These are phyloP conservation scores for Spilogale gracilis DNA, from an alignment of 2,113 vertebrate species.

Conservation along the genomic window DNA sequence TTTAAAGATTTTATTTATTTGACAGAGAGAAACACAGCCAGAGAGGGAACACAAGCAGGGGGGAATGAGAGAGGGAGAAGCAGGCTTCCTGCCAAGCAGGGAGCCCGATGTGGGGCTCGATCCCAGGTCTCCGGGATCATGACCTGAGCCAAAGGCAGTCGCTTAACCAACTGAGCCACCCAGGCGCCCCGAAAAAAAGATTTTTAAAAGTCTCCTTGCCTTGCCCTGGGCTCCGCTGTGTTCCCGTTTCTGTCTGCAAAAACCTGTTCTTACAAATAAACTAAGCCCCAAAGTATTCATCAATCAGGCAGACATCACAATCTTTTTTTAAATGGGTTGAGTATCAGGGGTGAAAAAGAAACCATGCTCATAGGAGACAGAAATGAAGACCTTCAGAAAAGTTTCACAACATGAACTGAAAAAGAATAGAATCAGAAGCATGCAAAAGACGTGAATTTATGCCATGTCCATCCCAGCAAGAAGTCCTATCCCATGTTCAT, in stretches of 20 bases:
- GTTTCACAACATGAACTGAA: background rate
- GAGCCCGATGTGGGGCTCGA: too few relatives aligned
- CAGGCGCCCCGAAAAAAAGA: too few relatives aligned
- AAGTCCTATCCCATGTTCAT: background rate
- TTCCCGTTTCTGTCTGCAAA: background rate
- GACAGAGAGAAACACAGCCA: too few relatives aligned
- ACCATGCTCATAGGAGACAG: background rate
- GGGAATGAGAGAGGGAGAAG: too few relatives aligned
- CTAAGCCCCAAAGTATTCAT: background rate
- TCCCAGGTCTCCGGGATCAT: too few relatives aligned
- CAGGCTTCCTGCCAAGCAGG: too few relatives aligned
- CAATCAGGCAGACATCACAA: background rate
- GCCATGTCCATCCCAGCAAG: background rate
- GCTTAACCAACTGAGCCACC: too few relatives aligned
- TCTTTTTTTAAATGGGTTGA: background rate
- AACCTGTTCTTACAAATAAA: background rate
- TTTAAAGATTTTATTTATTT: too few relatives aligned
- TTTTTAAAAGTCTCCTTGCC: too few relatives aligned
- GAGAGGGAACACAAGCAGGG: too few relatives aligned
- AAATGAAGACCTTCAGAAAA: background rate
- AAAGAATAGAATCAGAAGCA: background rate
- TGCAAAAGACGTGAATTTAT: background rate
- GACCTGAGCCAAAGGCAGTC: too few relatives aligned
- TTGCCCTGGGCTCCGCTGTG: too few relatives aligned
- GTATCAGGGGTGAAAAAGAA: background rate